Conservation (phyloP, 2,113 vertebrate species). For the Lepisosteus oculatus region DNA sequence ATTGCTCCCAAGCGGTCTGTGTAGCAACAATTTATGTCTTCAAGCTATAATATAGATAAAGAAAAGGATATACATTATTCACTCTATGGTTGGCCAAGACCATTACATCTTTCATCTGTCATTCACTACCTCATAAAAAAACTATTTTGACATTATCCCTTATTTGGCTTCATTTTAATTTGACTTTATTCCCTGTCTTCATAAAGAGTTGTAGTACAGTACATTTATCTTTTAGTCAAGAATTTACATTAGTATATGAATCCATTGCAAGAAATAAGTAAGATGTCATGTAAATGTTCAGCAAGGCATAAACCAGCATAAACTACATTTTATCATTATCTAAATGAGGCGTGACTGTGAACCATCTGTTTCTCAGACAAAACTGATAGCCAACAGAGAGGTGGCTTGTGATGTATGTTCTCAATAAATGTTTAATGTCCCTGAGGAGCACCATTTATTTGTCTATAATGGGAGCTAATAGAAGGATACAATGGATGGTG, state of each 20-base stretch:
- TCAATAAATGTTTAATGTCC: constrained; percentile 58
- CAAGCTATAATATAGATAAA: not conserved
- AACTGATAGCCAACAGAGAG: constrained; percentile 44
- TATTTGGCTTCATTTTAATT: too few species aligned
- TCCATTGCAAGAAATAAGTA: constrained; percentile 23
- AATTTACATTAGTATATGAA: too few species aligned
- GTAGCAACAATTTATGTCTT: not conserved
- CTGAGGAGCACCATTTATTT: constrained; percentile 51
- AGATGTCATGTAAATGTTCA: constrained; percentile 56
- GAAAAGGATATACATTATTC: not conserved
- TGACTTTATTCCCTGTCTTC: too few species aligned
- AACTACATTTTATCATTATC: constrained; percentile 63
- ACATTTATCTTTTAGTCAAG: too few species aligned
- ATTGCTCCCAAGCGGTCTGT: not conserved
- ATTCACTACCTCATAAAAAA: too few species aligned
- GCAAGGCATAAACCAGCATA: constrained; percentile 56
- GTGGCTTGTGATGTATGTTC: constrained; percentile 58
- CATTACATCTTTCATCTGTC: too few species aligned
- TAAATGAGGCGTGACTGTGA: constrained; percentile 56
- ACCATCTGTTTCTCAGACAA: constrained; percentile 60
- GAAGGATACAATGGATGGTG: constrained; percentile 55
- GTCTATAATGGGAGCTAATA: constrained; percentile 64
- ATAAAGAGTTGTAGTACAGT: too few species aligned
- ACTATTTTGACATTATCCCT: too few species aligned
- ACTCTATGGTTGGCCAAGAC: too few species aligned